Evolutionary conservation across 37 sponge, comb jelly and placozoan species (phyloP).

Genomic region (Beroe forskalii): DNA sequence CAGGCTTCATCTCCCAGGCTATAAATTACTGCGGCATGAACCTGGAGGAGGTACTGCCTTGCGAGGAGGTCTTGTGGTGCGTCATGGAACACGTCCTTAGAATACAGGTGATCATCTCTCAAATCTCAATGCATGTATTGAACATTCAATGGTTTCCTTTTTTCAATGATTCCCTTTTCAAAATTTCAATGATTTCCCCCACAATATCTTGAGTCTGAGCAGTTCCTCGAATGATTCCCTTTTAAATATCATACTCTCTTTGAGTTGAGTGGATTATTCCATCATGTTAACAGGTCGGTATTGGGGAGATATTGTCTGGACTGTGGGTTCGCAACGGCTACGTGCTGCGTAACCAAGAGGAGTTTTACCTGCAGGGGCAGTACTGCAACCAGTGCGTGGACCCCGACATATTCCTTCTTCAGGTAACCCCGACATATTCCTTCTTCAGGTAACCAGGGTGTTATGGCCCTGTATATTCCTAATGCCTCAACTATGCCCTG

Average conservation of each 20-base stretch:
- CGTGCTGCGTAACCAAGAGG: background rate
- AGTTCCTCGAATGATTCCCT: no score
- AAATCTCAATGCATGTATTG: no score
- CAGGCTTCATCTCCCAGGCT: constrained; percentile 44
- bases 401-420: constrained; percentile 30
- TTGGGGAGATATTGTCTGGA: constrained; percentile 15
- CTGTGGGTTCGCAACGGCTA: constrained; percentile 14
- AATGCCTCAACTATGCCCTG: no score
- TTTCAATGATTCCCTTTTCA: no score
- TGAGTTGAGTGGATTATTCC: background rate
- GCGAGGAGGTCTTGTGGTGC: constrained; percentile 41
- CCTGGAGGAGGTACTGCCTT: constrained; percentile 44
- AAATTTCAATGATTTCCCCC: no score
- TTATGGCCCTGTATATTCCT: no score
- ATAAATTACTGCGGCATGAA: constrained; percentile 45
- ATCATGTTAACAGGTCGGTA: background rate
- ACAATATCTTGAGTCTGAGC: no score
- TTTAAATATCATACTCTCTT: no score
- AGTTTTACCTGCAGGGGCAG: constrained; percentile 15
- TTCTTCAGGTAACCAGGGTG: constrained; percentile 50
- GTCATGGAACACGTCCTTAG: constrained; percentile 52
- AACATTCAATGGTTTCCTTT: no score
- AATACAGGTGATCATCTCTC: constrained; percentile 25
- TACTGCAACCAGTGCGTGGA: constrained; percentile 32
- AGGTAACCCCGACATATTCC: constrained; percentile 28